Conservation (phyloP, 2,888 invertebrate genomes). For the Eristalis pertinax region DNA sequence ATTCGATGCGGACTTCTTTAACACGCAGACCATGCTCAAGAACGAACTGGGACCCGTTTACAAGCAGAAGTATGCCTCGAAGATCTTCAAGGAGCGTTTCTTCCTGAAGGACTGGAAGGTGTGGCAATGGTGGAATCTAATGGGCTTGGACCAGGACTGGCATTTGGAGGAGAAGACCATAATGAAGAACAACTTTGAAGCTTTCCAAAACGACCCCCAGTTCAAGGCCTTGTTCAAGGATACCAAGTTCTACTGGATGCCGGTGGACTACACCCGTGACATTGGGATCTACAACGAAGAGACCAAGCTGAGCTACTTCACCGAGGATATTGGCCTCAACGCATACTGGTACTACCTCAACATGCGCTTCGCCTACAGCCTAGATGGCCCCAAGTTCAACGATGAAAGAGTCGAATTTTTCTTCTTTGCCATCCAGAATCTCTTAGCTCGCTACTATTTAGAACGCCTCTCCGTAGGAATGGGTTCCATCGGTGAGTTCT, state of each 20-base stretch:
- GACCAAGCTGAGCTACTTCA: constrained; percentile 86
- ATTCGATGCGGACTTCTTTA: constrained; percentile 82
- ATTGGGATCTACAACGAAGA: constrained; percentile 82
- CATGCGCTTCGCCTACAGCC: constrained; percentile 86
- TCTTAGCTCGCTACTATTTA: constrained; percentile 88
- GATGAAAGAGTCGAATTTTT: constrained; percentile 84
- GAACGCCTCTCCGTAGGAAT: constrained; percentile 88
- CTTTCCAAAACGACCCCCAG: constrained; percentile 75
- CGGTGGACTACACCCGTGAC: constrained; percentile 85
- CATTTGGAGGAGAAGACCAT: constrained; percentile 75
- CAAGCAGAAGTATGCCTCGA: constrained; percentile 73
- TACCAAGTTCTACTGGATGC: constrained; percentile 77
- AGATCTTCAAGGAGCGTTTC: constrained; percentile 31
- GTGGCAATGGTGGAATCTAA: constrained; percentile 79
- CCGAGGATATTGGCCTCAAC: constrained; percentile 88
- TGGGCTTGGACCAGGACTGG: constrained; percentile 77
- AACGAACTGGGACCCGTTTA: constrained; percentile 77
- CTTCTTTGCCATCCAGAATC: constrained; percentile 86
- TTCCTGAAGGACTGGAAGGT: constrained; percentile 76
- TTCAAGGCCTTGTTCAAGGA: constrained; percentile 75
- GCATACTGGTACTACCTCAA: constrained; percentile 85
- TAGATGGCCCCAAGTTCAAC: constrained; percentile 83
- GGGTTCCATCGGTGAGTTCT: constrained; percentile 85
- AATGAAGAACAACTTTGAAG: constrained; percentile 76
- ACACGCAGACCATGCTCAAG: constrained; percentile 81